Evolutionary conservation across 2,113 vertebrate genomes (phyloP).

Genomic region (Pomatostomus ruficeps): DNA sequence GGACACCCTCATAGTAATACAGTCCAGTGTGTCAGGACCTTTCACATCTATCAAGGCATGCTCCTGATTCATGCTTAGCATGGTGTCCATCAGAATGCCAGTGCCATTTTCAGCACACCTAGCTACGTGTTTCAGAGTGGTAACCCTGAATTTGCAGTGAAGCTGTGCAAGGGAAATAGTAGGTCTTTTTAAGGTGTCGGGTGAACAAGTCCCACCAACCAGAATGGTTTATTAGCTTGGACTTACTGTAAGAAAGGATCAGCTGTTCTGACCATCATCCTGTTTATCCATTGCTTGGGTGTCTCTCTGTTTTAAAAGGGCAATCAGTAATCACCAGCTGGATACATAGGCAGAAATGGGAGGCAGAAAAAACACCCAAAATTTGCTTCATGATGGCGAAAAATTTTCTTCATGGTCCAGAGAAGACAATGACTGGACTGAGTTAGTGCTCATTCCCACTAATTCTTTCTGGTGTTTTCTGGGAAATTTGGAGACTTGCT

Average conservation of each 20-base stretch:
- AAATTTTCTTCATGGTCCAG: neutral
- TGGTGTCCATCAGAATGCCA: neutral
- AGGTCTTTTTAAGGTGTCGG: neutral
- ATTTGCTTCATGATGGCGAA: neutral
- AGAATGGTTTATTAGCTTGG: neutral
- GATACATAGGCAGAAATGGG: neutral
- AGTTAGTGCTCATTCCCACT: neutral
- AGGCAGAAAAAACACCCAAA: neutral
- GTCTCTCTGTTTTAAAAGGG: neutral
- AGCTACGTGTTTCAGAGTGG: neutral
- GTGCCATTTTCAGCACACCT: neutral
- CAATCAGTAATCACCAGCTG: neutral
- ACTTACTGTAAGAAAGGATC: neutral
- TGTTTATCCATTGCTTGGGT: neutral
- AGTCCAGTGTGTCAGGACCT: neutral
- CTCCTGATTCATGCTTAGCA: neutral
- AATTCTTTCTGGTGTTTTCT: neutral
- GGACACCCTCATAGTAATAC: rapidly evolving
- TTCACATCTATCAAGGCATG: neutral
- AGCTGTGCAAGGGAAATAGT: neutral
- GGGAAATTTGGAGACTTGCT: neutral
- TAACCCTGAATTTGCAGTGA: neutral
- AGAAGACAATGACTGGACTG: neutral
- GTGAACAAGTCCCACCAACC: neutral
- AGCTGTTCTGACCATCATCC: neutral